Conservation (phyloP, 2,797 vertebrate genomes). For the Heterohyrax brucei region DNA sequence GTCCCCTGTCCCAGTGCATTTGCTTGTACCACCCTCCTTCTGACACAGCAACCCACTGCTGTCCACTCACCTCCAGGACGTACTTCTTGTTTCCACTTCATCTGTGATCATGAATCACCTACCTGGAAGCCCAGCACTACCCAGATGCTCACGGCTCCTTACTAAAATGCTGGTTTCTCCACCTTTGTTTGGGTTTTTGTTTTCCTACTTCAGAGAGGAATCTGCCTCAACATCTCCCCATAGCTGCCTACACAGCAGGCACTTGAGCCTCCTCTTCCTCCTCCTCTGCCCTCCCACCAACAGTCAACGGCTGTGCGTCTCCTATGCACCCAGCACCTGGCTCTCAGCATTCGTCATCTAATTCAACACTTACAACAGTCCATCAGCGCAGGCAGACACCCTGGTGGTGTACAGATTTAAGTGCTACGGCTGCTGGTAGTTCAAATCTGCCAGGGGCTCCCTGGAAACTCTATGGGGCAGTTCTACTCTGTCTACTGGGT, state of each 20-base stretch:
- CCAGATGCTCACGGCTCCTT: not conserved
- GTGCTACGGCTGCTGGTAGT: too few relatives aligned
- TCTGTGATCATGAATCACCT: not conserved
- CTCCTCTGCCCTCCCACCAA: not conserved
- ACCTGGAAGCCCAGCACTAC: not conserved
- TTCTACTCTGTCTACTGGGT: too few relatives aligned
- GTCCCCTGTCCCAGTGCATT: not conserved
- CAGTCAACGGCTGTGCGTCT: accelerated
- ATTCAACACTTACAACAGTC: not conserved
- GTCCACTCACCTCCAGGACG: not conserved
- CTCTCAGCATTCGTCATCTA: not conserved
- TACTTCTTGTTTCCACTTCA: not conserved
- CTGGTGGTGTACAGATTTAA: too few relatives aligned
- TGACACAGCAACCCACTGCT: not conserved
- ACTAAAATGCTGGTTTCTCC: not conserved
- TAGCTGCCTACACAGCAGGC: not conserved
- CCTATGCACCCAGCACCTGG: not conserved
- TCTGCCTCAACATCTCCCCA: not conserved
- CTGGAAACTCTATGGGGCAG: too few relatives aligned
- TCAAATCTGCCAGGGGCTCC: too few relatives aligned
- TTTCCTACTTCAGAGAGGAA: not conserved
- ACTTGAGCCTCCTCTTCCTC: not conserved
- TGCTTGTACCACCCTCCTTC: accelerated
- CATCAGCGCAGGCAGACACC: too few relatives aligned
- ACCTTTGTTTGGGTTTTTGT: not conserved